Base-by-base conservation (phyloP, 2,113 vertebrate genomes). In the Capreolus pygargus region DNA sequence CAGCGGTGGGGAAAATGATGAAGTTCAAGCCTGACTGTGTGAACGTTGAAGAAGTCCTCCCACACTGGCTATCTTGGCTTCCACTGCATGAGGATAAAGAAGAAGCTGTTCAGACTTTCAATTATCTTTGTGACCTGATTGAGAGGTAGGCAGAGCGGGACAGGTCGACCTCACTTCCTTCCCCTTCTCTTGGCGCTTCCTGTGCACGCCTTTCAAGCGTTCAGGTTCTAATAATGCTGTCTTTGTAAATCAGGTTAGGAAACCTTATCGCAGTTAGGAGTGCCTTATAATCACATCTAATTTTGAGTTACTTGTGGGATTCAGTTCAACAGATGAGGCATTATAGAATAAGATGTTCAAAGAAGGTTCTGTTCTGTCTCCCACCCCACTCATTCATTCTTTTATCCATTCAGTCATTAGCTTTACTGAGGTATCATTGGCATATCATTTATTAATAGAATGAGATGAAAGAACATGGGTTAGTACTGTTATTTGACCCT, bases 21-120 rank as follows among this genome's bases (percentile, higher is more conserved):
- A 99, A 99, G 95, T 99, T 99, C 97, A 98, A 99, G 54, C 99
- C 99, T 2, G 99, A 99, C 98, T 99, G 99, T 78, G 98, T 99
- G 60, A 99, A 99, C 19, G 99, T 99, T 36, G 99, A 99, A 54
- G 99, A 99, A 98, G 98, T 99, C 88, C 99, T 99, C 2, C 99
- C 99, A 16, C 99, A 99, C n/a, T 99, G 99, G 99, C 98, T 99
- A 94, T 99, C 99, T 21, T 99, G 99, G 99, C 99, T 99, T 84
- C 99, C 99, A 0, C 99, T 99, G 92, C 99, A 99, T 36, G 99
- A 99, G 98, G 99, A 99, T 98, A 99, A 99, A 98, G 99, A 99
- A 97, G 99, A 99, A 98, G 99, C 99, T 13, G 99, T 99, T 92
- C 99, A 99, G 98, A 99, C 99, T 4, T 99, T 99, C 96, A 99